phyloP scores from a whole-genome alignment of 2,797 vertebrate species.

The Caiman crocodilus region DNA sequence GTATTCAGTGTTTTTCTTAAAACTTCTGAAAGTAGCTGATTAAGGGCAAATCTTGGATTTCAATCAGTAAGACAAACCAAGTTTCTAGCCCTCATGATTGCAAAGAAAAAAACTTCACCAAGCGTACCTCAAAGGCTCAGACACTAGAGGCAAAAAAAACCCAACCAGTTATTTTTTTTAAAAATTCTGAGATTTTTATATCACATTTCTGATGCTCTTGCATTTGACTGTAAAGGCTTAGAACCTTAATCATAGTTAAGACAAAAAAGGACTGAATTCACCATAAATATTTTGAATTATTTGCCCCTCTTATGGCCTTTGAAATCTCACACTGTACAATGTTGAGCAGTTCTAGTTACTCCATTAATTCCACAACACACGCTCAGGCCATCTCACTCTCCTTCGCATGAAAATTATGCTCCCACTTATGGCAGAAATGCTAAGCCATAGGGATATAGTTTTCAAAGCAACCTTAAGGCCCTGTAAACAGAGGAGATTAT shows the following conservation, averaged over 20 bases:
- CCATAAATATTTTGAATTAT: neutral
- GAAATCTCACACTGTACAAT: neutral
- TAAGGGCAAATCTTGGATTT: neutral
- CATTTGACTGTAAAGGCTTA: neutral
- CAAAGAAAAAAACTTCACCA: neutral
- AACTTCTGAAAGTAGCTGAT: neutral
- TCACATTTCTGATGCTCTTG: neutral
- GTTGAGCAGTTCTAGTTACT: neutral
- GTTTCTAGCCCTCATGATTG: neutral
- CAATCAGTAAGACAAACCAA: neutral
- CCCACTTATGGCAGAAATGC: neutral
- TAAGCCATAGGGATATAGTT: neutral
- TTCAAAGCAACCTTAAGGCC: neutral
- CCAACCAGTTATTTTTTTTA: neutral
- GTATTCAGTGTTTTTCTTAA: neutral
- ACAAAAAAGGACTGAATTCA: neutral
- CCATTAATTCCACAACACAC: neutral
- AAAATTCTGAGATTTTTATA: neutral
- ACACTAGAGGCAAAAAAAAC: neutral
- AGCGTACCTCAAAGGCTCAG: neutral
- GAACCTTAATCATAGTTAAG: neutral
- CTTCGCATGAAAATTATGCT: neutral
- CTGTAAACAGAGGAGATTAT: neutral
- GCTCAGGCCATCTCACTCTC: neutral
- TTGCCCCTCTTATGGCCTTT: neutral